Evolutionary conservation across 2,888 invertebrate genomes (phyloP), one percentile per base, ranked within the genome.

Genomic region (Tinea trinotella): DNA sequence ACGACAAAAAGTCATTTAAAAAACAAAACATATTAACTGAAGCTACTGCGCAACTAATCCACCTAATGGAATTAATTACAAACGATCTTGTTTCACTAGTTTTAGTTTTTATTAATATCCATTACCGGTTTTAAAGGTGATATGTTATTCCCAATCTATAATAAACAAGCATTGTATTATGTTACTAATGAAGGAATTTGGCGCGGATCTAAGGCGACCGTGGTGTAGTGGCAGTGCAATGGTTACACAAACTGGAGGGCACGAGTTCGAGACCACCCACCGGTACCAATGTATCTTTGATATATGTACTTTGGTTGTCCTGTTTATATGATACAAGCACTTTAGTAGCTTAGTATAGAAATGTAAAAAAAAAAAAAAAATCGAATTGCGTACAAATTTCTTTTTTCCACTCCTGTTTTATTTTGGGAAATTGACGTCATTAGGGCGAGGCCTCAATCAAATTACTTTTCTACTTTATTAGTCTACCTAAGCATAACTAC

Each of bases 371-470:
- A n/a, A n/a, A n/a, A n/a, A n/a, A n/a, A n/a, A n/a, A n/a, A n/a
- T n/a, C n/a, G 24, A 24, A 24, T 5, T 9, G 24, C 24, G 24
- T 24, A 24, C 12, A 4, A 4, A 35, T n/a, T 35, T 4, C n/a
- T 15, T 40, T 3, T 6, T n/a, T 40, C 40, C 40, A 40, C 40
- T 40, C 40, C 40, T 4, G 40, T 40, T 40, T 40, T 13, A 40
- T 40, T 40, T 15, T 7, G 40, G 40, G 40, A 40, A 40, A n/a
- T 13, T 40, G 40, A 40, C 40, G 40, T 40, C 40, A 40, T 40
- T 15, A 13, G 40, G 40, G 40, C n/a, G 40, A 40, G 40, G 40
- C n/a, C 15, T 40, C 13, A 2, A 40, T 15, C 12, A 40, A 40
- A 2, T 40, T 13, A 40, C 7, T 12, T 40, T 40, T 15, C 40